These are phyloP conservation scores for Brevimyrus niger DNA, from an alignment of 2,113 vertebrate genomes.

Conservation along the genomic window DNA sequence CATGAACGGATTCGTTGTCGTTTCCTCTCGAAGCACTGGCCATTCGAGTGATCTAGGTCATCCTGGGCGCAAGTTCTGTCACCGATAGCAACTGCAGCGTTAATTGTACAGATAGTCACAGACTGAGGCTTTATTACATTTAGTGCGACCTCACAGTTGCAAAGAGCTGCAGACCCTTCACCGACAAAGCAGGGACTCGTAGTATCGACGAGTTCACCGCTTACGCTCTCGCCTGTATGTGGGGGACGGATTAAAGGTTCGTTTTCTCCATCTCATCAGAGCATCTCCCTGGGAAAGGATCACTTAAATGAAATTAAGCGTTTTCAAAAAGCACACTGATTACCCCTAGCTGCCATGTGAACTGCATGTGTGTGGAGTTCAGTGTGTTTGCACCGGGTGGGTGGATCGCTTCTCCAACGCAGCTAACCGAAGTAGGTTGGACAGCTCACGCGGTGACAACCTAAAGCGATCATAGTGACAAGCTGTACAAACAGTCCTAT, in stretches of 20 bases:
- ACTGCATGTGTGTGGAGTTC: not conserved
- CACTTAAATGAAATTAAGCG: not conserved
- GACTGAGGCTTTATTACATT: not conserved
- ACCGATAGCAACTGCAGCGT: not conserved
- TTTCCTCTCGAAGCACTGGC: not conserved
- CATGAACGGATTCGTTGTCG: slow-evolving; percentile 20
- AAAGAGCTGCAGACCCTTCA: not conserved
- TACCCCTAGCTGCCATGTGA: not conserved
- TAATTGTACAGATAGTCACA: not conserved
- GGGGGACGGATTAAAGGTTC: not conserved
- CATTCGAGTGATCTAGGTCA: slow-evolving; percentile 1
- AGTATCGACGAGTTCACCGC: not conserved
- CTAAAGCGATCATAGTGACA: not conserved
- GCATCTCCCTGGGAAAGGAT: not conserved
- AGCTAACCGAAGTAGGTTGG: not conserved
- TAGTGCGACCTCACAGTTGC: not conserved
- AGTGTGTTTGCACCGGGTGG: not conserved
- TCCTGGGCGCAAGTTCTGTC: not conserved
- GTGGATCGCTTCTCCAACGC: not conserved
- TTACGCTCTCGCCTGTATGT: not conserved
- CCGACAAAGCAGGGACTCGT: not conserved
- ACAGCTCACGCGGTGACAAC: not conserved
- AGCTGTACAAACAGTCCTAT: not conserved
- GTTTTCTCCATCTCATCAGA: not conserved
- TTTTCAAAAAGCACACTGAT: not conserved